Base-by-base conservation (phyloP, 35 echinoderm and acorn worm species). In the Diadema setosum region DNA sequence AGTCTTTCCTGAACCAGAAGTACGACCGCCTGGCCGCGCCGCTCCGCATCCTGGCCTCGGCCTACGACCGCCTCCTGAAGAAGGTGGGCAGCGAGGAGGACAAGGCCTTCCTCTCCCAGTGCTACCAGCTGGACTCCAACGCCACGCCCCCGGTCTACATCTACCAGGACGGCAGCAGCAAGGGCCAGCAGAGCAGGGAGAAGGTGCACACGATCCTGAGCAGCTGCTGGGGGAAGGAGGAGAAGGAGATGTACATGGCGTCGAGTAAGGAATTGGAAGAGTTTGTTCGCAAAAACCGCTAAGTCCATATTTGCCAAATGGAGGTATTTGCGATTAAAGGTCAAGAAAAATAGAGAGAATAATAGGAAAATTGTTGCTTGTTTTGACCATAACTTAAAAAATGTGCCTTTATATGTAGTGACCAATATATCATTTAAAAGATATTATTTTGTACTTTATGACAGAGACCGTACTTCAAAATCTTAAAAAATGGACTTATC, bases 1-100 rank as follows among this genome's bases (percentile, higher is more conserved):
- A 98, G 92, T 80, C 85, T 58, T 92, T 99, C 65, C 80, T 99
- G 37, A 99, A 99, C 55, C 93, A 93, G 89, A 95, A 99, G 81
- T 94, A 99, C 65, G 89, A 93, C 20, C 81, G 93, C 5, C 36
- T 85, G 26, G 46, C 87, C 1, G 81, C 89, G 14, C 96, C 96
- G 0, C 64, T 58, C 46, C 89, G 90, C 5, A 94, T 99, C 46
- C 83, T 92, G 4, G 89, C 96, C 16, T 92, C 92, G 14, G 96
- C 96, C 6, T 98, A 89, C 48, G 96, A 98, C n/a, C 81, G 92
- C 21, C 83, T 98, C 9, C 89, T 94, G 70, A 91, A 87, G 67
- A 94, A 94, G 65, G 65, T 98, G 9, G 80, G 31, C 3, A 87
- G 84, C 17, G 81, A 84, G 11, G 85, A 86, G 4, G 89, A 98